Percentiles rank a stretch among this genome's conserved stretches.
Conservation (phyloP, 2,113 vertebrate genomes). For the Eleginops maclovinus region DNA sequence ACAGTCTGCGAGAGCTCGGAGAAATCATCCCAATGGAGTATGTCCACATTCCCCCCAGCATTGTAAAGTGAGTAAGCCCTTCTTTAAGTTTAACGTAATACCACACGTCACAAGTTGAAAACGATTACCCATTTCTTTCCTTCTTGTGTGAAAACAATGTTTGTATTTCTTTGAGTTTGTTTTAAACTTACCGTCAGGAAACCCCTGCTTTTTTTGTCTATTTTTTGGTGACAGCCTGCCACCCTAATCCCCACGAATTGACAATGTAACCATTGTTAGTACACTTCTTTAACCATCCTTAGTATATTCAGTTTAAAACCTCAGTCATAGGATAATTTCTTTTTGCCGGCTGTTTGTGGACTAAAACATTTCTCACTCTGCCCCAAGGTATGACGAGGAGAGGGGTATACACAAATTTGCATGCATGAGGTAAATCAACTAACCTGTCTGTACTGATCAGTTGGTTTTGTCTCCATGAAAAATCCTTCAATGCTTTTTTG, state of each 20-base stretch:
- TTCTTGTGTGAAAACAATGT: background rate
- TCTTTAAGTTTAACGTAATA: background rate
- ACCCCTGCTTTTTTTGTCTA: background rate
- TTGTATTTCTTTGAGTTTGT: background rate
- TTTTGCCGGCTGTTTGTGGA: background rate
- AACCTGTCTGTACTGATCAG: slow-evolving; percentile 59
- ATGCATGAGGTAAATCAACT: slow-evolving; percentile 90
- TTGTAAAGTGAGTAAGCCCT: slow-evolving; percentile 89
- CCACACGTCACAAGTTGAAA: background rate
- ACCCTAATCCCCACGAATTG: background rate
- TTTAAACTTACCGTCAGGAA: background rate
- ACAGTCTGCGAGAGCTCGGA: slow-evolving; percentile 88
- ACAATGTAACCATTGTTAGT: background rate
- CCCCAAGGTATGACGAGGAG: slow-evolving; percentile 93
- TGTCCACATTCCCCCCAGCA: slow-evolving; percentile 91
- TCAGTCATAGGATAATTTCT: background rate
- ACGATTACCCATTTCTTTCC: background rate
- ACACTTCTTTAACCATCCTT: too few species aligned
- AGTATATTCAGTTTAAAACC: too few species aligned
- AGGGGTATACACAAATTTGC: slow-evolving; percentile 87
- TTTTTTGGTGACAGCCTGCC: background rate
- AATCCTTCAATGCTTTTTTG: background rate
- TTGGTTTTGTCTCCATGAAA: slow-evolving; percentile 13
- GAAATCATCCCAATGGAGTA: slow-evolving; percentile 93
- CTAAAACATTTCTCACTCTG: slow-evolving; percentile 63